Conservation (phyloP, 2,113 vertebrate species). For the Sapajus apella region DNA sequence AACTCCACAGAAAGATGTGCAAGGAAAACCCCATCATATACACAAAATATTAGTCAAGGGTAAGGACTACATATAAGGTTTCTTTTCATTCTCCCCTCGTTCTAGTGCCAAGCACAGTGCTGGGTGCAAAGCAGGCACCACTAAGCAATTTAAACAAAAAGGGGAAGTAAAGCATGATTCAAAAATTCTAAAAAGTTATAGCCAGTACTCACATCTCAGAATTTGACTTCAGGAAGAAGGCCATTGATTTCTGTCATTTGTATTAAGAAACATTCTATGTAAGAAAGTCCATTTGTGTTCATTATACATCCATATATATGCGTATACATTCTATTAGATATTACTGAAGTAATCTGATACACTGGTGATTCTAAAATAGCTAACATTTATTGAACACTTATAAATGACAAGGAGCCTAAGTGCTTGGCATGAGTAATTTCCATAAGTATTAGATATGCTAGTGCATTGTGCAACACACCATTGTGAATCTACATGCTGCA, state of each 20-base stretch:
- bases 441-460: background rate
- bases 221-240: background rate
- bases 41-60: background rate
- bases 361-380: background rate
- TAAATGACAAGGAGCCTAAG: background rate
- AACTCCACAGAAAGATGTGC: background rate
- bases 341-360: background rate
- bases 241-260: background rate
- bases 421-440: background rate
- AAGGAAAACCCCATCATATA: background rate
- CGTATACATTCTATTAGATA: background rate
- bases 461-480: background rate
- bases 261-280: background rate
- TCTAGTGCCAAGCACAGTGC: background rate
- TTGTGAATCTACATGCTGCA: background rate
- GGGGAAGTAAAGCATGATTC: background rate
- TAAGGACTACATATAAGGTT: accelerated
- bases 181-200: background rate
- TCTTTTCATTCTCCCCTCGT: background rate
- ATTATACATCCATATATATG: background rate
- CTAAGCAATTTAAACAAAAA: background rate
- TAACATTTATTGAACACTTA: background rate
- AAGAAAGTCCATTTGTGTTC: background rate
- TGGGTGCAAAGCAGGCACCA: background rate
- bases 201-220: background rate